Evolutionary conservation across 1,140 invertebrate species (phyloP).

Genomic region (Neodiprion virginianus): DNA sequence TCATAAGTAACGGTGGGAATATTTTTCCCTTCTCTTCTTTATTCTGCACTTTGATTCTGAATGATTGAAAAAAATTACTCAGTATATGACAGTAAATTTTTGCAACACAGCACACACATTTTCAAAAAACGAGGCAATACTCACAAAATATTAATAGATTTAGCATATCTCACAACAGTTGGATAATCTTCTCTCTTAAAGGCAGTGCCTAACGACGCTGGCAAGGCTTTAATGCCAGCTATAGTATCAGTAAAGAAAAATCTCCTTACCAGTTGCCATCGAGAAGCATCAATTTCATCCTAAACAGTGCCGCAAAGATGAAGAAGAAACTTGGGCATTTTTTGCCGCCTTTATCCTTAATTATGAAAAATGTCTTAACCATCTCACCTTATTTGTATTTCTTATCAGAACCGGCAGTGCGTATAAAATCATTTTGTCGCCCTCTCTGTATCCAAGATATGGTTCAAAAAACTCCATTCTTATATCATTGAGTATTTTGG

Average conservation of each 20-base stretch:
- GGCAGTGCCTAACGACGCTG: slow-evolving; percentile 36
- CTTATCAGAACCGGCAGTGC: slow-evolving; percentile 66
- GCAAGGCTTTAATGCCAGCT: slow-evolving; percentile 51
- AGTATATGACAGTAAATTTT: slow-evolving; percentile 18
- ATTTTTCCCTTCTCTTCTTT: slow-evolving; percentile 64
- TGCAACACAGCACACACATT: too few species aligned
- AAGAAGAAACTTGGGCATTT: slow-evolving; percentile 21
- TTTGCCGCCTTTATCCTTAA: not conserved
- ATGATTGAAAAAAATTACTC: slow-evolving; percentile 36
- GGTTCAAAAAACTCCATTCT: slow-evolving; percentile 66
- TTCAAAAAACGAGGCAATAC: slow-evolving; percentile 29
- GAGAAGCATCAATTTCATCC: slow-evolving; percentile 56
- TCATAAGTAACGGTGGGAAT: slow-evolving; percentile 65
- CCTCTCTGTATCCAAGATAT: slow-evolving; percentile 64
- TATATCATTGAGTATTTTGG: slow-evolving; percentile 62
- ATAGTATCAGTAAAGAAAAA: slow-evolving; percentile 73
- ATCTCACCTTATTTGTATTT: slow-evolving; percentile 43
- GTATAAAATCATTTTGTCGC: slow-evolving; percentile 60
- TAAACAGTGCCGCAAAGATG: slow-evolving; percentile 31
- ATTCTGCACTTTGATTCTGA: slow-evolving; percentile 60
- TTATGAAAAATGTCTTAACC: slow-evolving; percentile 15
- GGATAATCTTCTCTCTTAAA: slow-evolving; percentile 32
- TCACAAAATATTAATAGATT: slow-evolving; percentile 55
- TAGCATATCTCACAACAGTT: slow-evolving; percentile 51
- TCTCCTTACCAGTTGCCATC: slow-evolving; percentile 70